These are phyloP conservation scores for Ibidorhyncha struthersii DNA, from an alignment of 2,113 vertebrate genomes.

Conservation along the genomic window DNA sequence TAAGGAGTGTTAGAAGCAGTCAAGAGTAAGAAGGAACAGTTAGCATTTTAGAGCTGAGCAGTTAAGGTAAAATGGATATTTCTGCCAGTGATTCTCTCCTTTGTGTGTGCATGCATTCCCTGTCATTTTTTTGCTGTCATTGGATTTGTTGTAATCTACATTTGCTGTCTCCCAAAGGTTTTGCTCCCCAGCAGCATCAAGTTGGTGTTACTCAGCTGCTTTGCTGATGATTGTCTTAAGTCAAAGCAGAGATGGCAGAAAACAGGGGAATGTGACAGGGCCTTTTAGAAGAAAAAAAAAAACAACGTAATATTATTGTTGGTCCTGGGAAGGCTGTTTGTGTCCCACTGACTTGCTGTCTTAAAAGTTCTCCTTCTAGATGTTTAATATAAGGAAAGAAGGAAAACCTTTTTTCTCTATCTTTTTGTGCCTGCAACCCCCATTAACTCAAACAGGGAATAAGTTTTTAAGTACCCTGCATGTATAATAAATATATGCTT, in stretches of 20 bases:
- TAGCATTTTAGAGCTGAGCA: neutral
- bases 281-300: neutral
- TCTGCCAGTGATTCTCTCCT: neutral
- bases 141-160: neutral
- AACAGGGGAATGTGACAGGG: neutral
- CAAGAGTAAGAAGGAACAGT: neutral
- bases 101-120: neutral
- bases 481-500: neutral
- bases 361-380: neutral
- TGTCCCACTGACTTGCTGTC: neutral
- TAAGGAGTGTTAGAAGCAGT: neutral
- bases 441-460: neutral
- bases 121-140: neutral
- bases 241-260: neutral
- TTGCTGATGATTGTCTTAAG: neutral
- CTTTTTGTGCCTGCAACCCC: neutral
- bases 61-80: neutral
- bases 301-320: neutral
- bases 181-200: neutral
- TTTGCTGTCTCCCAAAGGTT: neutral
- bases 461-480: neutral
- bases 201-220: neutral
- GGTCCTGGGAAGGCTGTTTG: neutral
- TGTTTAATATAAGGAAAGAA: neutral
- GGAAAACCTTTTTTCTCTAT: neutral